Conservation (phyloP, 2,113 vertebrate species). For the Nycticebus coucang region DNA sequence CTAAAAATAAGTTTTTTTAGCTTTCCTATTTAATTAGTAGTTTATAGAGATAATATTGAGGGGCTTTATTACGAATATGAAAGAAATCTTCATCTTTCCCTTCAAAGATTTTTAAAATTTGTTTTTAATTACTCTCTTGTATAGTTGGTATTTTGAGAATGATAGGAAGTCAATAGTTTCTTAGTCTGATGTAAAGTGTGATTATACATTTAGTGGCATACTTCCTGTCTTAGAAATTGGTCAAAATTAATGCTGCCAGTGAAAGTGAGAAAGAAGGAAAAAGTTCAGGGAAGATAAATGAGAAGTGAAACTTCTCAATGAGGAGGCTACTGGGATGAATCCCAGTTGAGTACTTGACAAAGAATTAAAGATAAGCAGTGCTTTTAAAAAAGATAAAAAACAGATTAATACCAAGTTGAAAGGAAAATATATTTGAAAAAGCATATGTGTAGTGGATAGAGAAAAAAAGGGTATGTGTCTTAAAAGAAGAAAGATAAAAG, state of each 20-base stretch:
- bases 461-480: neutral
- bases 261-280: neutral
- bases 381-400: constrained; percentile 43
- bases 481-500: neutral
- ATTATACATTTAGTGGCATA: neutral
- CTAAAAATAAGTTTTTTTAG: neutral
- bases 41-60: neutral
- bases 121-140: neutral
- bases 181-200: constrained; percentile 35
- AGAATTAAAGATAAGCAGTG: constrained; percentile 13
- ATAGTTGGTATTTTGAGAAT: constrained; percentile 31
- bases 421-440: constrained; percentile 34
- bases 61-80: neutral
- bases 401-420: constrained; percentile 33
- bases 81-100: neutral
- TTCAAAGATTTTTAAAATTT: neutral
- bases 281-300: neutral
- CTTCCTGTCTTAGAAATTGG: constrained; percentile 35
- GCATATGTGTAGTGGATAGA: neutral
- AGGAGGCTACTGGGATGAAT: neutral
- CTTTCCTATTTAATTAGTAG: constrained; percentile 25
- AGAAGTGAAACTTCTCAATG: neutral
- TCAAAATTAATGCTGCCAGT: constrained; percentile 38
- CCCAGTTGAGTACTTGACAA: neutral
- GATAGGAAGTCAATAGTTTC: neutral